Conservation (phyloP, 2,113 vertebrate species). For the Varanus komodoensis region DNA sequence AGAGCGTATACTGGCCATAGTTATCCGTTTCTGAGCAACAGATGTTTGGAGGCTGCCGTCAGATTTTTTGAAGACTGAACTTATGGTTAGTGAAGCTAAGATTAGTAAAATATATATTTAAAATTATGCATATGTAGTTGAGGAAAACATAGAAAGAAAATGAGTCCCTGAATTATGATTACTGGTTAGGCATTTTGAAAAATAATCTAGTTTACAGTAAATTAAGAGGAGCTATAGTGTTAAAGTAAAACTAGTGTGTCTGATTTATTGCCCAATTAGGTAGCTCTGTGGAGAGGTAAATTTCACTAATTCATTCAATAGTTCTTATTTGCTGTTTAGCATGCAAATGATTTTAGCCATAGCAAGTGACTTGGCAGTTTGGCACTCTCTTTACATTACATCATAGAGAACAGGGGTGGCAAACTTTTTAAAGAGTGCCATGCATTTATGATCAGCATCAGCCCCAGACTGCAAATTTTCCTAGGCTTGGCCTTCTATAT, state of each 20-base stretch:
- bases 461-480: neutral
- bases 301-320: neutral
- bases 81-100: neutral
- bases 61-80: too few relatives aligned
- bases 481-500: neutral
- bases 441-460: neutral
- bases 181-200: neutral
- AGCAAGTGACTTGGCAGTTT: neutral
- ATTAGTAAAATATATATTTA: neutral
- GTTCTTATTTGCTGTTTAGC: neutral
- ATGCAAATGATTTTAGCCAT: neutral
- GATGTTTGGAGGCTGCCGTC: constrained; percentile 10
- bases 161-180: neutral
- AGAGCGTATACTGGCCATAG: neutral
- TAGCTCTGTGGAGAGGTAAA: neutral
- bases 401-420: neutral
- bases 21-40: constrained; percentile 27
- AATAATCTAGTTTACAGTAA: neutral
- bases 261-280: neutral
- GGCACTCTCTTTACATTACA: neutral
- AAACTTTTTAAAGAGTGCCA: neutral
- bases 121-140: neutral
- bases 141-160: neutral
- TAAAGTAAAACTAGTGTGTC: neutral
- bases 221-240: neutral